Evolutionary conservation across 2,888 invertebrate genomes (phyloP).

Genomic region (Brachypalpus laphriformis): DNA sequence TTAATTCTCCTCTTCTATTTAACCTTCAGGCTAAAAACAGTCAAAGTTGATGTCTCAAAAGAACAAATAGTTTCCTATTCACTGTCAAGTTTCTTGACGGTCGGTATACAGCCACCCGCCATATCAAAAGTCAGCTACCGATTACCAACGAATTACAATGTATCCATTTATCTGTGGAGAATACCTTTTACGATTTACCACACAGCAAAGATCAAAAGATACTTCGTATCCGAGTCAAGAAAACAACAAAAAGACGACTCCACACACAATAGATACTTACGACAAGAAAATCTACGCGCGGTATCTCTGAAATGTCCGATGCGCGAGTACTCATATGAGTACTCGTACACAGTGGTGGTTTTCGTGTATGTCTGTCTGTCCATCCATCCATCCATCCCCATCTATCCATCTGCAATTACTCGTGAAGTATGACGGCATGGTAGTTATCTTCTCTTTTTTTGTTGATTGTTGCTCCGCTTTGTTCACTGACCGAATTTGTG

Average conservation of each 20-base stretch:
- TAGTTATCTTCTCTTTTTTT: slow-evolving; percentile 57
- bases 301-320: slow-evolving; percentile 1
- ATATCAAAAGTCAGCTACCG: slow-evolving; percentile 65
- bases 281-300: slow-evolving; percentile 5
- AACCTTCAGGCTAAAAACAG: slow-evolving; percentile 58
- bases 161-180: slow-evolving; percentile 50
- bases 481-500: slow-evolving; percentile 68
- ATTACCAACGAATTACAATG: slow-evolving; percentile 63
- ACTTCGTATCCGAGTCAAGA: slow-evolving; percentile 19
- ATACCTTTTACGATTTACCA: slow-evolving; percentile 55
- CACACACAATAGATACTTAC: slow-evolving; percentile 43
- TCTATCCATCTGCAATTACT: slow-evolving; percentile 70
- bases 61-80: slow-evolving; percentile 68
- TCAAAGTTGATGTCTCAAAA: slow-evolving; percentile 45
- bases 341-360: slow-evolving; percentile 5
- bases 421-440: slow-evolving; percentile 74
- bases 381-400: slow-evolving; percentile 55
- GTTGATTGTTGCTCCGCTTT: slow-evolving; percentile 52
- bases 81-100: slow-evolving; percentile 59
- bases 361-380: slow-evolving; percentile 32
- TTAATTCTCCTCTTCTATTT: background rate
- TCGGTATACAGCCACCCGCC: slow-evolving; percentile 51
- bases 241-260: background rate
- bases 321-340: background rate
- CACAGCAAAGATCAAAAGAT: slow-evolving; percentile 37